These are phyloP conservation scores for Spea bombifrons DNA, from an alignment of 2,113 vertebrate species.

Conservation along the genomic window DNA sequence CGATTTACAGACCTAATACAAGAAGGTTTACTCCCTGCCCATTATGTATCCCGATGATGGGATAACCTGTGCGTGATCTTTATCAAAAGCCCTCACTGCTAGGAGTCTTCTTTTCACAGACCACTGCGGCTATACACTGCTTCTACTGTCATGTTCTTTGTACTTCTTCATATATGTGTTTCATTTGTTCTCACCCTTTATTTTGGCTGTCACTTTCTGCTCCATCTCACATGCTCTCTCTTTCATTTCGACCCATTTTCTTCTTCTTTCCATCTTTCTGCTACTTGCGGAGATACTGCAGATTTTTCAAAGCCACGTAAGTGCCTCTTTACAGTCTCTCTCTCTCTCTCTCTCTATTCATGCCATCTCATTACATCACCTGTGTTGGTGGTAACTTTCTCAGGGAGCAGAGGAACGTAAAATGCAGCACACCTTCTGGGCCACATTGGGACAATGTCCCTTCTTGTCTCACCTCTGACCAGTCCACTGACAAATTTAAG, in stretches of 20 bases:
- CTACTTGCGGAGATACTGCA: slow-evolving; percentile 81
- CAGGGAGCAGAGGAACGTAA: background rate
- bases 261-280: slow-evolving; percentile 73
- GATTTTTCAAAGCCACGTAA: slow-evolving; percentile 90
- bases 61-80: background rate
- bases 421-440: background rate
- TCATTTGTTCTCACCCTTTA: slow-evolving; percentile 38
- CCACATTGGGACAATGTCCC: too few relatives aligned
- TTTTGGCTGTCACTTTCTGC: slow-evolving; percentile 35
- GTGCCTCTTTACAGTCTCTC: slow-evolving; percentile 70
- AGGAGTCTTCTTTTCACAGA: background rate
- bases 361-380: slow-evolving; percentile 20
- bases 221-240: slow-evolving; percentile 66
- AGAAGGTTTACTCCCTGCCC: too few relatives aligned
- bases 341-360: slow-evolving; percentile 51
- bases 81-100: background rate
- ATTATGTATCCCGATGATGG: background rate
- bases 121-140: background rate
- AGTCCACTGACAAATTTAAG: too few relatives aligned
- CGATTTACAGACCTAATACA: too few relatives aligned
- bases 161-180: slow-evolving; percentile 49
- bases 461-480: too few relatives aligned
- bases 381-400: background rate
- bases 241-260: slow-evolving; percentile 64
- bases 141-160: slow-evolving; percentile 15